Evolutionary conservation across 2,888 invertebrate species (phyloP).

Genomic region (Tupiocoris notatus): DNA sequence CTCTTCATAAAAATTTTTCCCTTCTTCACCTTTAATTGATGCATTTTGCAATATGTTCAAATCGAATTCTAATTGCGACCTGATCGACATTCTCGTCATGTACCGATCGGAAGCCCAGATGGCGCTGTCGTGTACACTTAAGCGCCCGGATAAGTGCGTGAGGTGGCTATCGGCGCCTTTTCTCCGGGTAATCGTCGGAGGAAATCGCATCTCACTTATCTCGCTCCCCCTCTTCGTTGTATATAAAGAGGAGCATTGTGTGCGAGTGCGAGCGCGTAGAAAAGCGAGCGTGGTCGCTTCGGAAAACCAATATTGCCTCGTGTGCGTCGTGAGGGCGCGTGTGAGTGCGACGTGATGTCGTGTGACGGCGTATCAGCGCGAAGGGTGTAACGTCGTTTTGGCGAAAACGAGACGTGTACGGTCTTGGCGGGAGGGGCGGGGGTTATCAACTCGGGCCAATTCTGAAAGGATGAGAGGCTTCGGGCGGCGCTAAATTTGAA

Average conservation of each 20-base stretch:
- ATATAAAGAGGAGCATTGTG: neutral
- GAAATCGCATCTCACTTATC: conserved; percentile 10
- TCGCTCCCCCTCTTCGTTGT: neutral
- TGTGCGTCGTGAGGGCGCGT: neutral
- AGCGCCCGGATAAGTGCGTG: neutral
- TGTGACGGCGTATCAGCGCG: neutral
- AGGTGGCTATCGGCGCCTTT: neutral
- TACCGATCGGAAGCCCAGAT: no score
- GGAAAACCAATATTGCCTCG: no score
- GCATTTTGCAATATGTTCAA: no score
- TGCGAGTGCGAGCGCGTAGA: neutral
- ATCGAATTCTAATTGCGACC: no score
- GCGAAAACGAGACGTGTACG: neutral
- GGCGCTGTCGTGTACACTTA: neutral
- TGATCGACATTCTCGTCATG: no score
- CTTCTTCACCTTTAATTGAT: no score
- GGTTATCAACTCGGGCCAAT: conserved; percentile 9
- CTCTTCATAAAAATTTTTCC: no score
- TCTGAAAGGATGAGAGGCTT: neutral
- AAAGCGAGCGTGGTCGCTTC: neutral
- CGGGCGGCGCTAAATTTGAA: neutral
- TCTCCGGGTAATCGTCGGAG: conserved; percentile 10
- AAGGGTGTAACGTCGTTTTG: conserved; percentile 3
- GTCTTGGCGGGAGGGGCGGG: neutral
- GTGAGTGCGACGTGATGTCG: neutral